These are phyloP conservation scores for Patella depressa DNA, from an alignment of 2,888 invertebrate species.

Conservation along the genomic window DNA sequence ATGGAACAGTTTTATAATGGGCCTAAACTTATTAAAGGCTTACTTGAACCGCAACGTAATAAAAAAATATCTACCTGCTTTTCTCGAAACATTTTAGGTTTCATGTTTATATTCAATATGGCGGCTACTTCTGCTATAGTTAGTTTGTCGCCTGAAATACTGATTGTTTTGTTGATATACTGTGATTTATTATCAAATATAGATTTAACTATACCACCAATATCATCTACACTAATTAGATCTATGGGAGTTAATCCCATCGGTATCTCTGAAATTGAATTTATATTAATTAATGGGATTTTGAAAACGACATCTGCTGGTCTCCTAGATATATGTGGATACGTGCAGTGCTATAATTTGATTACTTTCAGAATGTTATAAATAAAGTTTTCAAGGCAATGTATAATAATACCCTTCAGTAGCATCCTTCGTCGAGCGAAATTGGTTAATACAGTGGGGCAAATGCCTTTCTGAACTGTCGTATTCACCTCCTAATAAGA, in stretches of 20 bases:
- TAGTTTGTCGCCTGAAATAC: slow-evolving; percentile 62
- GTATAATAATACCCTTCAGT: too few relatives aligned
- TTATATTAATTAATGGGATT: too few relatives aligned
- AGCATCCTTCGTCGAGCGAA: too few relatives aligned
- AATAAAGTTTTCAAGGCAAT: too few relatives aligned
- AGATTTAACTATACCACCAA: slow-evolving; percentile 55
- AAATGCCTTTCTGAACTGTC: too few relatives aligned
- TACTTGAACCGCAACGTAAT: background rate
- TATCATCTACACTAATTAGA: slow-evolving; percentile 60
- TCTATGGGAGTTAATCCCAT: slow-evolving; percentile 60
- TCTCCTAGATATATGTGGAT: too few relatives aligned
- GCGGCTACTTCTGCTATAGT: slow-evolving; percentile 59
- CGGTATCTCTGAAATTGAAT: slow-evolving; percentile 54
- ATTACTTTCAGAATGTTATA: too few relatives aligned
- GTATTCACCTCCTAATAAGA: too few relatives aligned
- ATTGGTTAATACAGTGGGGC: too few relatives aligned
- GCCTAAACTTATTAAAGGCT: background rate
- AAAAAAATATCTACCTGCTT: slow-evolving; percentile 54
- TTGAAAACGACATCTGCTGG: too few relatives aligned
- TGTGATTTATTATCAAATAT: slow-evolving; percentile 44
- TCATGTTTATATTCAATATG: slow-evolving; percentile 46
- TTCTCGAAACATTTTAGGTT: slow-evolving; percentile 53
- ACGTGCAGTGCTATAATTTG: too few relatives aligned
- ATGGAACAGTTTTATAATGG: background rate
- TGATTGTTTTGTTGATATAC: slow-evolving; percentile 57